A percentile compares a stretch with the other conserved stretches of the same genome.
Conservation (phyloP, 2,888 invertebrate genomes). For the Molorchus minor region DNA sequence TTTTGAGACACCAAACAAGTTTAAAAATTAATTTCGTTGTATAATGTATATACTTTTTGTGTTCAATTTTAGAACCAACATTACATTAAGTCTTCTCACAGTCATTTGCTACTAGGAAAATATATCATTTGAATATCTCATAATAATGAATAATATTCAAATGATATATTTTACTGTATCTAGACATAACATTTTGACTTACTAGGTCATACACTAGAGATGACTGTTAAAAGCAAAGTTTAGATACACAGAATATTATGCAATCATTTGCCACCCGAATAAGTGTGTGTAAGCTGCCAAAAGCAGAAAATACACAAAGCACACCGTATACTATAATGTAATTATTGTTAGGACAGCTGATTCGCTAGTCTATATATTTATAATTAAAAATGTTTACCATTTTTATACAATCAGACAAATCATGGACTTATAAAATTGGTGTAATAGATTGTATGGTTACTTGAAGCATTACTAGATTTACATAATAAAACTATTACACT, state of each 20-base stretch:
- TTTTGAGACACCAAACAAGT: slow-evolving; percentile 38
- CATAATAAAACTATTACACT: slow-evolving; percentile 26
- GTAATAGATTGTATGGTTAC: slow-evolving; percentile 21
- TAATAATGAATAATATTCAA: not conserved
- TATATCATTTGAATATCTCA: not conserved
- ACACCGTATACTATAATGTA: slow-evolving; percentile 52
- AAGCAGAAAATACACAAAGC: slow-evolving; percentile 55
- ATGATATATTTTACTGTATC: too few relatives aligned
- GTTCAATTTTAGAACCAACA: slow-evolving; percentile 36
- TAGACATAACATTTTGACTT: too few relatives aligned
- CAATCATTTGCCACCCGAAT: slow-evolving; percentile 25
- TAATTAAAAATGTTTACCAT: slow-evolving; percentile 43
- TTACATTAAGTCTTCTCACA: slow-evolving; percentile 36
- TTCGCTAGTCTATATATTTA: slow-evolving; percentile 51
- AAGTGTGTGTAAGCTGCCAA: slow-evolving; percentile 49
- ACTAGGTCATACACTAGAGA: too few relatives aligned
- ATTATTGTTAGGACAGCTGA: slow-evolving; percentile 44
- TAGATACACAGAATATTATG: not conserved
- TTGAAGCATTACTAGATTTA: slow-evolving; percentile 30
- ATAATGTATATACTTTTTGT: slow-evolving; percentile 53
- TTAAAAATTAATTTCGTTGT: slow-evolving; percentile 55
- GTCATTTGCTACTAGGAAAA: slow-evolving; percentile 29
- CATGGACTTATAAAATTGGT: slow-evolving; percentile 10
- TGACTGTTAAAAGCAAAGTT: too few relatives aligned
- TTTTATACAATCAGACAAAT: slow-evolving; percentile 41